Conservation (phyloP, 30 jellyfish, hydroid and myxozoan species). For the Hydra vulgaris region DNA sequence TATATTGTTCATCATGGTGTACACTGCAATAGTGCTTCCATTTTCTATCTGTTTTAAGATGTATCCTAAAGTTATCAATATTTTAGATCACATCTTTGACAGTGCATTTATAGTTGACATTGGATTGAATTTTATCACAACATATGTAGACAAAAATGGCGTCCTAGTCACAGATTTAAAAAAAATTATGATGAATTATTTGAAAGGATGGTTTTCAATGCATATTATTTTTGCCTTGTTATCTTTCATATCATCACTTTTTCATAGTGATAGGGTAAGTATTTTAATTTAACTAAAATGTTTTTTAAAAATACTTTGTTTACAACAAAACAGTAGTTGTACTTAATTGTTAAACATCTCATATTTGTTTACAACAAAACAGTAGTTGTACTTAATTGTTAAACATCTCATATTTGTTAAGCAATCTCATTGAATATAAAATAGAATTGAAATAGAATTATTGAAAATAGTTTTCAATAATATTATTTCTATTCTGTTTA, state of each 20-base stretch:
- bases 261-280: neutral
- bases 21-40: conserved; percentile 78
- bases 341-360: no score
- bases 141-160: conserved; percentile 48
- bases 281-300: no score
- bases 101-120: conserved; percentile 49
- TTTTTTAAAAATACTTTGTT: no score
- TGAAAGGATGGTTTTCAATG: conserved; percentile 57
- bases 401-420: no score
- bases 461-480: no score
- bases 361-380: no score
- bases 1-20: conserved; percentile 42
- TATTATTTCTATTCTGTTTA: no score
- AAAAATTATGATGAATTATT: conserved; percentile 47
- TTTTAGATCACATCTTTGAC: conserved; percentile 61
- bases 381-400: no score
- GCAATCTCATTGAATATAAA: no score
- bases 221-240: conserved; percentile 64
- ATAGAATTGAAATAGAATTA: no score
- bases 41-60: conserved; percentile 54
- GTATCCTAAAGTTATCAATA: conserved; percentile 7
- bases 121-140: conserved; percentile 53
- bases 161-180: conserved; percentile 42
- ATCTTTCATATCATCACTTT: conserved; percentile 16
- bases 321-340: no score